These are phyloP conservation scores for Dryoscopus gambensis DNA, from an alignment of 2,113 vertebrate species.

Conservation along the genomic window DNA sequence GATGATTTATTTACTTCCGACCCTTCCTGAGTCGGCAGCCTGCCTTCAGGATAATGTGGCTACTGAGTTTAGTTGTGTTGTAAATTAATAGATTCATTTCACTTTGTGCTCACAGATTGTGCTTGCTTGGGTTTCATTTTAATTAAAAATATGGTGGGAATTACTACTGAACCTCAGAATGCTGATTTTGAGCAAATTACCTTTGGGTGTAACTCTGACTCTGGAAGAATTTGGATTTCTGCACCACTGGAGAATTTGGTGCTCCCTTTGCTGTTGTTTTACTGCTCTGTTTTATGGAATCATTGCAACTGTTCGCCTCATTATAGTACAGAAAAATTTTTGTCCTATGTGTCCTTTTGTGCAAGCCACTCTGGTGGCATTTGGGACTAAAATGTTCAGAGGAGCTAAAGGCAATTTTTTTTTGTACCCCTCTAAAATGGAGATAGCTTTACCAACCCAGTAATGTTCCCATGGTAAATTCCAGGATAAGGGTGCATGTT, in stretches of 20 bases:
- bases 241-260: not conserved
- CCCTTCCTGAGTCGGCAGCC: constrained; percentile 3
- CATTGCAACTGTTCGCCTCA: not conserved
- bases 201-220: not conserved
- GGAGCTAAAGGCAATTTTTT: not conserved
- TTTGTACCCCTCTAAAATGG: not conserved
- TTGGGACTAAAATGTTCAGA: not conserved
- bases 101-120: not conserved
- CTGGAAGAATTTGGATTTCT: not conserved
- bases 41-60: not conserved
- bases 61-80: not conserved
- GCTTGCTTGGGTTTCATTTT: not conserved
- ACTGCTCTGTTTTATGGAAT: not conserved
- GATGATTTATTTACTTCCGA: constrained; percentile 61
- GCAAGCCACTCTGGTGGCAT: not conserved
- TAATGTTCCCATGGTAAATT: not conserved
- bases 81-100: constrained; percentile 35
- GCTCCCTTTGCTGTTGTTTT: not conserved
- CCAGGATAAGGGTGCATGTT: not conserved
- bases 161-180: not conserved
- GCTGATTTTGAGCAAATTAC: not conserved
- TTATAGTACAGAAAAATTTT: not conserved
- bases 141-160: not conserved
- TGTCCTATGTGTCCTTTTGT: not conserved
- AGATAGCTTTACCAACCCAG: not conserved